Evolutionary conservation across 2,797 vertebrate species (phyloP), one percentile per base, ranked within the genome.

Genomic region (Jordanella pulchra): DNA sequence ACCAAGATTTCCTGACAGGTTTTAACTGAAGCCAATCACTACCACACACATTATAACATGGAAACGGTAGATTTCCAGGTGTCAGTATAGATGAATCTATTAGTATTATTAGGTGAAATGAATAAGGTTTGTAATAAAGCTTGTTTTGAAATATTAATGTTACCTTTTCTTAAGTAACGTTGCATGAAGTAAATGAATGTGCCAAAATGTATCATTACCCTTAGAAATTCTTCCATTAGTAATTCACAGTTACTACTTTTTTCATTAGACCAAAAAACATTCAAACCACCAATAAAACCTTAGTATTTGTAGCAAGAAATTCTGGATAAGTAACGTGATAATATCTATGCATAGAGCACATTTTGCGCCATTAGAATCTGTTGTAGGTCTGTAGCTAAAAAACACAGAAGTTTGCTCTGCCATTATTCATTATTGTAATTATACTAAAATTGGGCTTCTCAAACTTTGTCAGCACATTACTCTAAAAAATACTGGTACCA

Each of bases 331-430:
- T 5, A 30, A 48, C 21, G 23, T 30, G 25, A 47, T 13, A 48
- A 48, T 18, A 50, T 11, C 18, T 48, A 30, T 32, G 25, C 10
- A 58, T 25, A 58, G 21, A 32, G 12, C 15, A 66, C 63, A 6
- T 39, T 69, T 72, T 58, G 54, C 69, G 23, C 63, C 77, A 83
- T 89, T 86, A 80, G 35, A 86, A 83, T 85, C 65, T 75, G 63
- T 39, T 72, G 75, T 55, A 61, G 71, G 82, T 83, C 77, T 63
- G 61, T 71, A 73, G 61, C 76, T 85, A 30, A 89, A 91, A 91
- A 88, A 83, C 82, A 75, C 74, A 89, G 89, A 89, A 79, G 77
- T 78, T 48, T 80, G 67, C 45, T 77, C 73, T 67, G 63, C n/a
- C 61, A n/a, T 65, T 91, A 87, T 87, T 89, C 79, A 7, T 48